A percentile compares a stretch with the other conserved stretches of the same genome.
Conservation (phyloP, 1,140 invertebrate species). For the Manduca sexta region DNA sequence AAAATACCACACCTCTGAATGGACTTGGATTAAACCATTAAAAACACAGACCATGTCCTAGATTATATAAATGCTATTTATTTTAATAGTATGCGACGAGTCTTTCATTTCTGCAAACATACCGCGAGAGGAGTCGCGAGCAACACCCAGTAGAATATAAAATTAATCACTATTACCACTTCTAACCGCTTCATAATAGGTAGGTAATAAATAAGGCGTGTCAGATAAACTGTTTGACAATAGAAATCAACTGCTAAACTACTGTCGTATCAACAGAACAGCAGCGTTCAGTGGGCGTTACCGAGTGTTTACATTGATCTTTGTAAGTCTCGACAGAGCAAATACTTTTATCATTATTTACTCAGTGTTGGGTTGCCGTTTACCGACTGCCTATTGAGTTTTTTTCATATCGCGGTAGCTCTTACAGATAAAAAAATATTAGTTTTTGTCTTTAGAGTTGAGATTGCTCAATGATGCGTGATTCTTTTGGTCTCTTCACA, state of each 20-base stretch:
- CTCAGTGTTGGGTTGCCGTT: constrained; percentile 52
- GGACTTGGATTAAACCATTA: too few relatives aligned
- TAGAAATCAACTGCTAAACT: constrained; percentile 6
- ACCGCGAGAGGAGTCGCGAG: too few relatives aligned
- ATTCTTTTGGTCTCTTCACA: too few relatives aligned
- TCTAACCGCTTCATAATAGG: not conserved
- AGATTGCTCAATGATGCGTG: not conserved
- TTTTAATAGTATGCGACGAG: too few relatives aligned
- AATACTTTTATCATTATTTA: constrained; percentile 69
- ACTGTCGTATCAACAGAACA: constrained; percentile 28
- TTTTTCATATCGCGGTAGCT: constrained; percentile 28
- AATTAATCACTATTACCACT: too few relatives aligned
- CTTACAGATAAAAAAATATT: constrained; percentile 28
- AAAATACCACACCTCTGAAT: too few relatives aligned
- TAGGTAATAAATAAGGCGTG: not conserved
- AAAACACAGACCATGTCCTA: too few relatives aligned
- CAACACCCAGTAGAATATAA: too few relatives aligned
- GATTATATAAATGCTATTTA: too few relatives aligned
- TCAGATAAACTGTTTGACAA: not conserved
- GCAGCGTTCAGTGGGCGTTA: constrained; percentile 42
- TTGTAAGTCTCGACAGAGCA: constrained; percentile 59
- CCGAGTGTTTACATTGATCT: constrained; percentile 61
- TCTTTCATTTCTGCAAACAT: too few relatives aligned
- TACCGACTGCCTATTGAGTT: constrained; percentile 36
- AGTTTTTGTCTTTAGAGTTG: constrained; percentile 19